A percentile compares a stretch with the other conserved stretches of the same genome.
Conservation (phyloP, 2,113 vertebrate genomes). For the Ancistrus triradiatus region DNA sequence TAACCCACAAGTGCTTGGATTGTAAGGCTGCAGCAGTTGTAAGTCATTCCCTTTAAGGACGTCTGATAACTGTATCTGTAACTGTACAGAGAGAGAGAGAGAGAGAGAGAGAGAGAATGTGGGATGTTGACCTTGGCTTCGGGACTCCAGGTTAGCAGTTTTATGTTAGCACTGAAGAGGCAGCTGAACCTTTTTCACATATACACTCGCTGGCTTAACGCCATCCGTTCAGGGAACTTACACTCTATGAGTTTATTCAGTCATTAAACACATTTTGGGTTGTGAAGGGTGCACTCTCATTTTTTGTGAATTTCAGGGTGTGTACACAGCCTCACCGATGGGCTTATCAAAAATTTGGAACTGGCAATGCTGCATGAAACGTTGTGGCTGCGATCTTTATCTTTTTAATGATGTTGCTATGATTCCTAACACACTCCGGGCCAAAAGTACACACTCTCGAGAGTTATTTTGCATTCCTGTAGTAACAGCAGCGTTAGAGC, state of each 20-base stretch:
- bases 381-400: slow-evolving; percentile 9
- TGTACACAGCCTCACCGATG: neutral
- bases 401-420: slow-evolving; percentile 25
- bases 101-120: no score
- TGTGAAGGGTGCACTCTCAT: neutral
- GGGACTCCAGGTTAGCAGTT: slow-evolving; percentile 3
- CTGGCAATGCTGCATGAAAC: slow-evolving; percentile 6
- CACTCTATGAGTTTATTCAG: neutral
- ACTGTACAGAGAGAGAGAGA: neutral
- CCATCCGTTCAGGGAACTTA: neutral
- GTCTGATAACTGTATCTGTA: neutral
- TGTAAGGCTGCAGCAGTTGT: no score
- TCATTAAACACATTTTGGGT: neutral
- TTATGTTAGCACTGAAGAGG: slow-evolving; percentile 15
- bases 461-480: no score
- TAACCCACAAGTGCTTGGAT: no score
- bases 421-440: neutral
- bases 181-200: slow-evolving; percentile 1
- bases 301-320: slow-evolving; percentile 9
- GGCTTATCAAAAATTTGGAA: neutral
- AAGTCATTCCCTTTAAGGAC: no score
- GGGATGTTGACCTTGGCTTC: slow-evolving; percentile 26
- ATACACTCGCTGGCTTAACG: slow-evolving; percentile 21
- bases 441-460: slow-evolving; percentile 6
- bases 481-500: no score